Conservation (phyloP, 2,888 invertebrate genomes). For the Sarcophaga rosellei region DNA sequence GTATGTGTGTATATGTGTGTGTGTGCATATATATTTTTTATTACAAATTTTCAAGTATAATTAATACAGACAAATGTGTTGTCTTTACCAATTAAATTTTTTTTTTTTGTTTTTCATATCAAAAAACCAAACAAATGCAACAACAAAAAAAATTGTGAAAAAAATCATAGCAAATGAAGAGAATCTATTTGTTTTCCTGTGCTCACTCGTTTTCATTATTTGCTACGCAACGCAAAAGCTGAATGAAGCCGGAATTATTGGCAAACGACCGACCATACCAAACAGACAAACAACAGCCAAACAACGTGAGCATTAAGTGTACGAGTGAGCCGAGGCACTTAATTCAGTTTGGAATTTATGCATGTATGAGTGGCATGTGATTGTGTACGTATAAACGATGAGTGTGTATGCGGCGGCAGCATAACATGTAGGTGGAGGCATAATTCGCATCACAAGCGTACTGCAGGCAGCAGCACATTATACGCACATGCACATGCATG, state of each 20-base stretch:
- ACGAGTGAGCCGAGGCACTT: constrained; percentile 57
- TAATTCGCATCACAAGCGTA: constrained; percentile 51
- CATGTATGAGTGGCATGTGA: constrained; percentile 36
- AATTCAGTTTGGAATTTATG: constrained; percentile 64
- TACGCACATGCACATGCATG: neutral
- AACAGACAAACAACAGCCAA: constrained; percentile 1
- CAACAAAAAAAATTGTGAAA: neutral
- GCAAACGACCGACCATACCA: constrained; percentile 28
- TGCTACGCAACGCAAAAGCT: constrained; percentile 56
- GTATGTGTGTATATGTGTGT: neutral
- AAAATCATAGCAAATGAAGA: neutral
- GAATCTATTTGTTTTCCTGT: constrained; percentile 8
- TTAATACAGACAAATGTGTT: constrained; percentile 62
- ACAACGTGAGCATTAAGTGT: constrained; percentile 26
- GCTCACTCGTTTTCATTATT: constrained; percentile 52
- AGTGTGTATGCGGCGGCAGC: neutral
- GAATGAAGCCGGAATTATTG: constrained; percentile 59
- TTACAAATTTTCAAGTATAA: constrained; percentile 52
- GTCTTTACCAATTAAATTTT: constrained; percentile 63
- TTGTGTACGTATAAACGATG: neutral
- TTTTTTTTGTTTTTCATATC: neutral
- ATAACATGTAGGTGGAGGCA: constrained; percentile 24
- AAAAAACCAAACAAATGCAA: neutral
- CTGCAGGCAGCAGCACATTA: neutral
- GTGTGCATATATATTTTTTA: neutral